Evolutionary conservation across 2,888 invertebrate genomes (phyloP).

Genomic region (Cistogaster globosa): DNA sequence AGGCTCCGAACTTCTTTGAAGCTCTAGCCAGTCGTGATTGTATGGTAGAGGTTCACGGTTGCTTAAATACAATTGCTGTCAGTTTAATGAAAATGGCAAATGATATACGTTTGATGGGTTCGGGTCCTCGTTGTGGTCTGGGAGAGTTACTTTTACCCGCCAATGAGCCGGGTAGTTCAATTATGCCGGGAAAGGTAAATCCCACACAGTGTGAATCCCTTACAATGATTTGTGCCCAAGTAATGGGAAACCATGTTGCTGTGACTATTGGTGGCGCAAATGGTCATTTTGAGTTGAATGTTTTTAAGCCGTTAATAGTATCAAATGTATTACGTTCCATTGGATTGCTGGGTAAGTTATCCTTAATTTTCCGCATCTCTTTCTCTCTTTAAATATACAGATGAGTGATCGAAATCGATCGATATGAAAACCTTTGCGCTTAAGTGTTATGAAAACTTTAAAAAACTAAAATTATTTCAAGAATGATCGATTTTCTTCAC

Average conservation of each 20-base stretch:
- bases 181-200: constrained; percentile 99
- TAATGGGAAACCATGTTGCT: constrained; percentile 99
- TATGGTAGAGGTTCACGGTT: constrained; percentile 97
- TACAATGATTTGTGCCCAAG: constrained; percentile 97
- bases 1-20: constrained; percentile 98
- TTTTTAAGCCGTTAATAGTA: constrained; percentile 98
- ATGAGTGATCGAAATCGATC: no score
- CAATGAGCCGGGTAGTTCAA: constrained; percentile 99
- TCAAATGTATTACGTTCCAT: constrained; percentile 95
- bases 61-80: constrained; percentile 94
- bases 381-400: no score
- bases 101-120: constrained; percentile 95
- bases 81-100: constrained; percentile 98
- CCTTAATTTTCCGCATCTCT: neutral
- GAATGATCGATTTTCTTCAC: no score
- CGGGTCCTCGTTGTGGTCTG: constrained; percentile 97
- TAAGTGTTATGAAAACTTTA: no score
- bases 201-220: constrained; percentile 99
- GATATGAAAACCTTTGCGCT: no score
- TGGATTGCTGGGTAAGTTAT: constrained; percentile 87
- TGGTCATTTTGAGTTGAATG: constrained; percentile 99
- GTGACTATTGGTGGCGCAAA: constrained; percentile 95
- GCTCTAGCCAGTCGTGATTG: constrained; percentile 96
- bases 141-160: constrained; percentile 97
- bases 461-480: no score